phyloP scores from a whole-genome alignment of 2,113 vertebrate species.

The Morone saxatilis region DNA sequence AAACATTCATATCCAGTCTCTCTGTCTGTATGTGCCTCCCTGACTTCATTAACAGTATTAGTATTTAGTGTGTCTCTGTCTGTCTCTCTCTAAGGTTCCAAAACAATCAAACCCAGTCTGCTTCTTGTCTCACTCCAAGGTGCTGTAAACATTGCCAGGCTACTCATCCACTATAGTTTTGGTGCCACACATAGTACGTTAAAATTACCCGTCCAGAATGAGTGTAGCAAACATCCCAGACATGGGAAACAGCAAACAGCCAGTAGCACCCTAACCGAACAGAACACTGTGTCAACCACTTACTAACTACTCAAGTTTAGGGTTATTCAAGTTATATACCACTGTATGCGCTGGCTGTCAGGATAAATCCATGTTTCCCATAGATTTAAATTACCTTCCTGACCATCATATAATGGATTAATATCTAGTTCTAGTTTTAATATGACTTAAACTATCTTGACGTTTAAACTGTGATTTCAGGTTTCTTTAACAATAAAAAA shows the following conservation, averaged over 20 bases:
- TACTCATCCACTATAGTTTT: background rate
- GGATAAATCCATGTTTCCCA: too few species aligned
- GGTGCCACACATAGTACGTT: background rate
- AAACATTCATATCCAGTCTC: conserved; percentile 26
- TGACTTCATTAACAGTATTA: conserved; percentile 31
- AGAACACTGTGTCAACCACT: background rate
- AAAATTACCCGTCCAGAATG: background rate
- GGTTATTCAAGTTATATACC: background rate
- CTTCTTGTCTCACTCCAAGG: conserved; percentile 30
- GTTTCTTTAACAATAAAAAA: too few species aligned
- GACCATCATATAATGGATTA: background rate
- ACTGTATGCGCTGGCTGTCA: too few species aligned
- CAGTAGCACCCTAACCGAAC: background rate
- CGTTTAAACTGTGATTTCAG: too few species aligned
- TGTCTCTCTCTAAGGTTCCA: conserved; percentile 26
- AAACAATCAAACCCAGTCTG: conserved; percentile 51
- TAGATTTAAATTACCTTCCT: background rate
- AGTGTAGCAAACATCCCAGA: background rate
- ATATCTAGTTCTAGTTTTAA: too few species aligned
- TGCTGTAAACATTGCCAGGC: conserved; percentile 20
- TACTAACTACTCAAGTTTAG: background rate
- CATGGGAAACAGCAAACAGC: background rate
- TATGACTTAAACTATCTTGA: too few species aligned
- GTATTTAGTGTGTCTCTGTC: conserved; percentile 15
- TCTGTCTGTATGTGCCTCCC: conserved; percentile 16